These are phyloP conservation scores for Epirrhoe tristata DNA, from an alignment of 2,888 invertebrate species.

Conservation along the genomic window DNA sequence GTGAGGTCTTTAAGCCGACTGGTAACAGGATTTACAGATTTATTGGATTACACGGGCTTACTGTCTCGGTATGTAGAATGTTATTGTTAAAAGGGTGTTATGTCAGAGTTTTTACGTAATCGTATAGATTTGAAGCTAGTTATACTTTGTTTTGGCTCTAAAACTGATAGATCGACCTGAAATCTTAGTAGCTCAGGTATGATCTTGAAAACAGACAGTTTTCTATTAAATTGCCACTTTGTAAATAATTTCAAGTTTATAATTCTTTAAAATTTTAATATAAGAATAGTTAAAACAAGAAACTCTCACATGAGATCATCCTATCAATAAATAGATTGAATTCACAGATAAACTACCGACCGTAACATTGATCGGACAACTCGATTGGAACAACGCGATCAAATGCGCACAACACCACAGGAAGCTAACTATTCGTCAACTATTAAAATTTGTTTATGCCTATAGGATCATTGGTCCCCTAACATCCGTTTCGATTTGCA, in stretches of 20 bases:
- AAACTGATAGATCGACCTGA: background rate
- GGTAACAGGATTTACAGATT: conserved; percentile 44
- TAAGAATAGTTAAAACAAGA: too few relatives aligned
- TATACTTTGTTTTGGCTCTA: background rate
- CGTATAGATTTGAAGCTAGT: background rate
- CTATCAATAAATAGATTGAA: conserved; percentile 37
- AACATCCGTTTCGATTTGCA: conserved; percentile 41
- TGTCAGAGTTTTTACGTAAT: conserved; percentile 23
- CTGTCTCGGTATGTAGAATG: conserved; percentile 38
- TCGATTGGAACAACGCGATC: conserved; percentile 51
- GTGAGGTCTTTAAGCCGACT: conserved; percentile 42
- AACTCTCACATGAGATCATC: background rate
- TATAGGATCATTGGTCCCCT: conserved; percentile 44
- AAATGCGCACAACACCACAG: conserved; percentile 55
- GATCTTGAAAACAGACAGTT: background rate
- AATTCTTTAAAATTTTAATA: background rate
- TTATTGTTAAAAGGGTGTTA: conserved; percentile 38
- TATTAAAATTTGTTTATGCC: conserved; percentile 53
- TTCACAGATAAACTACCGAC: conserved; percentile 53
- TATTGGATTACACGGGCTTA: conserved; percentile 42
- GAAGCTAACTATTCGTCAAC: conserved; percentile 57
- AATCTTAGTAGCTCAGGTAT: background rate
- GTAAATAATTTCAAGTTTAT: background rate
- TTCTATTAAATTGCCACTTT: background rate
- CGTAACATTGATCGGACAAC: conserved; percentile 55